Percentiles rank a stretch among this genome's conserved stretches.
These are phyloP conservation scores for Fregata magnificens DNA, from an alignment of 2,113 vertebrate species.

Conservation along the genomic window DNA sequence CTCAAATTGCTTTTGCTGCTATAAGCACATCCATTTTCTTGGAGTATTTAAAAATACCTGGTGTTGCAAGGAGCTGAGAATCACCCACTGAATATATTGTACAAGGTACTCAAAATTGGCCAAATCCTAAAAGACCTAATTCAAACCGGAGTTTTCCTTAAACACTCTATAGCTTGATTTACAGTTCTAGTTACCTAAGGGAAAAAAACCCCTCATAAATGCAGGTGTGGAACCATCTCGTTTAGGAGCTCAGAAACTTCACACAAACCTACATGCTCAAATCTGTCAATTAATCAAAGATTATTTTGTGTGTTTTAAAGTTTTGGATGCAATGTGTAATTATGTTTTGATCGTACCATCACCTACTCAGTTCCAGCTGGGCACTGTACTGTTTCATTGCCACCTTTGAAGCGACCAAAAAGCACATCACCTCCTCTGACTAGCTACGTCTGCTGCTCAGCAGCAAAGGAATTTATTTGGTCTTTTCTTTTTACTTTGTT, in stretches of 20 bases:
- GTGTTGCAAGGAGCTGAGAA: neutral
- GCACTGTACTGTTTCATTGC: neutral
- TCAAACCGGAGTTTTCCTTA: neutral
- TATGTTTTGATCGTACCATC: neutral
- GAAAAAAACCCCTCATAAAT: rapidly evolving
- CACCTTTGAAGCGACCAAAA: neutral
- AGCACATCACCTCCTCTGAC: neutral
- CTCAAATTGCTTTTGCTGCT: neutral
- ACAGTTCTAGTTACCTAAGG: neutral
- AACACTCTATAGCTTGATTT: neutral
- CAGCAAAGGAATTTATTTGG: neutral
- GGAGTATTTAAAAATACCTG: neutral
- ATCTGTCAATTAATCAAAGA: neutral
- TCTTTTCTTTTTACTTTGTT: neutral
- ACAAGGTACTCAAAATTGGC: neutral
- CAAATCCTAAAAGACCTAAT: neutral
- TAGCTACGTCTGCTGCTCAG: neutral
- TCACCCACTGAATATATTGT: neutral
- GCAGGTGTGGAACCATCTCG: neutral
- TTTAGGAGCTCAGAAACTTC: neutral
- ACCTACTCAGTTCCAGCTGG: neutral
- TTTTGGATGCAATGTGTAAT: neutral
- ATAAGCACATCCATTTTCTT: neutral
- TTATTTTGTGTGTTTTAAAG: neutral
- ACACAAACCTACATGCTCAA: neutral